phyloP scores from a whole-genome alignment of 2,113 vertebrate genomes.

The Toxotes chatareus region DNA sequence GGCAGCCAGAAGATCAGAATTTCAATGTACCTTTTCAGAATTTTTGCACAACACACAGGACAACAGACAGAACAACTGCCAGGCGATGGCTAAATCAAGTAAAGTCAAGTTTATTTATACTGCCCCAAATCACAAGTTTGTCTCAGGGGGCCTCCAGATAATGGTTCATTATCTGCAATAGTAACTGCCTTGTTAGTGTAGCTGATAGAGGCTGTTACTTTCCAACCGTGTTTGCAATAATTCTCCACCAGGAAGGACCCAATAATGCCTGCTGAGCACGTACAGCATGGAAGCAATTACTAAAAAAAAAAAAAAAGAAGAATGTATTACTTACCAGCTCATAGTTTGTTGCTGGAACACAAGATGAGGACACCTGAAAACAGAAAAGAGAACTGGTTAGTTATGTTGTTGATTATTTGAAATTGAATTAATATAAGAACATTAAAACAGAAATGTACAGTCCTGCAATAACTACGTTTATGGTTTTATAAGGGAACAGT shows the following conservation, averaged over 20 bases:
- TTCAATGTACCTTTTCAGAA: background rate
- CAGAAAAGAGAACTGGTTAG: constrained; percentile 19
- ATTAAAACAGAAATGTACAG: background rate
- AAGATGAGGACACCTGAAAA: constrained; percentile 89
- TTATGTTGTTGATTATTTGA: background rate
- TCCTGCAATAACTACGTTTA: background rate
- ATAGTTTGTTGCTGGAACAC: constrained; percentile 89
- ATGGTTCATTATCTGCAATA: constrained; percentile 57
- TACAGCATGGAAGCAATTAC: constrained; percentile 60
- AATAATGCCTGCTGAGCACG: constrained; percentile 38
- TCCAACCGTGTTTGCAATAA: constrained; percentile 34
- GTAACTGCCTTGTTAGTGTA: constrained; percentile 55
- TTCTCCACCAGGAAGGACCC: constrained; percentile 31
- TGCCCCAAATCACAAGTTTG: constrained; percentile 53
- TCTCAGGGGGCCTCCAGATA: constrained; percentile 53
- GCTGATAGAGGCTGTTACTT: constrained; percentile 47
- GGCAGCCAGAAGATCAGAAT: background rate
- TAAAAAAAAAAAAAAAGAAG: background rate
- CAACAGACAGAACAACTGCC: background rate
- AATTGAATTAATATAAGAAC: background rate
- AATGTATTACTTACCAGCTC: constrained; percentile 87
- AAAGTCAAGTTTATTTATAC: constrained; percentile 38
- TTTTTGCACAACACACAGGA: background rate
- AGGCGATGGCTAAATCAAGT: constrained; percentile 13
- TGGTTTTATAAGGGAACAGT: background rate